These are phyloP conservation scores for Micromussa lordhowensis DNA, from an alignment of 92 coral and sea anemone species.

Conservation along the genomic window DNA sequence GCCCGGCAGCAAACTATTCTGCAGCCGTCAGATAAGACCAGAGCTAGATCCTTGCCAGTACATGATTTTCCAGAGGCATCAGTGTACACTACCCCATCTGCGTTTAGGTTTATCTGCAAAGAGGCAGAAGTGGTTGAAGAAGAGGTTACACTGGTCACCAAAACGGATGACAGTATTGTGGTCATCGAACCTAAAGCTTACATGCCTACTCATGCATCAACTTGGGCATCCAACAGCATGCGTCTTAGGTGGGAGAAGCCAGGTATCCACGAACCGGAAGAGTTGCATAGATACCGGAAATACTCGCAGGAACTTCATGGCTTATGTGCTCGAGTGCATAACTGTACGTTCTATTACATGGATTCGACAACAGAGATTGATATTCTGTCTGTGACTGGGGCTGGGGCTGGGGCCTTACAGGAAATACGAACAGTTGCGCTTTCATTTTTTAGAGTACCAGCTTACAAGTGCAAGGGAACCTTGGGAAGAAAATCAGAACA, in stretches of 20 bases:
- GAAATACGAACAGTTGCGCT: too few species aligned
- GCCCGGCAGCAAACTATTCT: too few species aligned
- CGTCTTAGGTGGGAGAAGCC: slow-evolving; percentile 41
- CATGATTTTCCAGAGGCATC: slow-evolving; percentile 48
- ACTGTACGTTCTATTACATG: slow-evolving; percentile 33
- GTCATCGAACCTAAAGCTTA: slow-evolving; percentile 47
- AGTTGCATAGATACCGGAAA: too few species aligned
- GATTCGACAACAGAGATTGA: slow-evolving; percentile 51
- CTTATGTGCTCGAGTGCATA: too few species aligned
- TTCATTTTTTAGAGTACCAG: too few species aligned
- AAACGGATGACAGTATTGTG: slow-evolving; percentile 54
- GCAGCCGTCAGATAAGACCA: too few species aligned
- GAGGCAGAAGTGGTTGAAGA: slow-evolving; percentile 44
- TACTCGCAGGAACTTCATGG: too few species aligned
- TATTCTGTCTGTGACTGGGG: too few species aligned
- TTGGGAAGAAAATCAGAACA: slow-evolving; percentile 42
- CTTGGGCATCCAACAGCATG: slow-evolving; percentile 56
- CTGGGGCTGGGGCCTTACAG: too few species aligned
- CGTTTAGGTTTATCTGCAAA: slow-evolving; percentile 47
- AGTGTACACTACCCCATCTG: slow-evolving; percentile 56
- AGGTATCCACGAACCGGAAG: slow-evolving; percentile 43
- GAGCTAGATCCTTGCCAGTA: too few species aligned
- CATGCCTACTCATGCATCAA: slow-evolving; percentile 49
- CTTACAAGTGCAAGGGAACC: too few species aligned
- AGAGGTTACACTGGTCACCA: slow-evolving; percentile 42